Conservation (phyloP, 1,140 invertebrate species). For the Ephestia elutella region DNA sequence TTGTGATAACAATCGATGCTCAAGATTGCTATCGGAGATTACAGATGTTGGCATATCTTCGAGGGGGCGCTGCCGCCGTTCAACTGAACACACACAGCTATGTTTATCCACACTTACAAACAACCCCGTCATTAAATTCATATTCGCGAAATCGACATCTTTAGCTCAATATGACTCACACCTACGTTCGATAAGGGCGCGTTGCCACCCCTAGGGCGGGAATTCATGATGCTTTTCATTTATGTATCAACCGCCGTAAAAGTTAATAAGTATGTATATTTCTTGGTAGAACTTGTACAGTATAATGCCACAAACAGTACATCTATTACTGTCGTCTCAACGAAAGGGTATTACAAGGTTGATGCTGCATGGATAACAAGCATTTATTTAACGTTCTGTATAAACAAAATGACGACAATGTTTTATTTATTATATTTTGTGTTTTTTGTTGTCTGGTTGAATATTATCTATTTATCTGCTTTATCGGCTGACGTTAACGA, state of each 20-base stretch:
- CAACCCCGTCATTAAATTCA: slow-evolving; percentile 3
- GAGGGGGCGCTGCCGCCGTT: background rate
- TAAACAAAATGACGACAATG: too few relatives aligned
- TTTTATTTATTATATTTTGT: too few relatives aligned
- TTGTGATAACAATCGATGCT: background rate
- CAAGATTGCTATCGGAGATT: background rate
- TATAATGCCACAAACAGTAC: too few relatives aligned
- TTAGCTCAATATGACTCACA: background rate
- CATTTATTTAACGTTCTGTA: too few relatives aligned
- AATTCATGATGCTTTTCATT: background rate
- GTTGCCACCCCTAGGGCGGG: background rate
- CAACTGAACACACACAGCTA: background rate
- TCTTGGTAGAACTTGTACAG: too few relatives aligned
- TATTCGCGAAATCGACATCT: slow-evolving; percentile 1
- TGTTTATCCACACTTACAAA: background rate
- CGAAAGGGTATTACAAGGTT: too few relatives aligned
- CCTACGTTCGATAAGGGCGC: background rate
- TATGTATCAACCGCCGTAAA: too few relatives aligned
- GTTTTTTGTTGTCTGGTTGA: too few relatives aligned
- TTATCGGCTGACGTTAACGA: background rate
- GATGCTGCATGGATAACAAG: too few relatives aligned
- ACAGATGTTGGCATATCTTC: background rate
- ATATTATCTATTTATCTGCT: too few relatives aligned
- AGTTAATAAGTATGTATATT: too few relatives aligned
- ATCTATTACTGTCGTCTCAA: too few relatives aligned